These are phyloP conservation scores for Monochamus alternatus DNA, from an alignment of 2,888 invertebrate species.

Conservation along the genomic window DNA sequence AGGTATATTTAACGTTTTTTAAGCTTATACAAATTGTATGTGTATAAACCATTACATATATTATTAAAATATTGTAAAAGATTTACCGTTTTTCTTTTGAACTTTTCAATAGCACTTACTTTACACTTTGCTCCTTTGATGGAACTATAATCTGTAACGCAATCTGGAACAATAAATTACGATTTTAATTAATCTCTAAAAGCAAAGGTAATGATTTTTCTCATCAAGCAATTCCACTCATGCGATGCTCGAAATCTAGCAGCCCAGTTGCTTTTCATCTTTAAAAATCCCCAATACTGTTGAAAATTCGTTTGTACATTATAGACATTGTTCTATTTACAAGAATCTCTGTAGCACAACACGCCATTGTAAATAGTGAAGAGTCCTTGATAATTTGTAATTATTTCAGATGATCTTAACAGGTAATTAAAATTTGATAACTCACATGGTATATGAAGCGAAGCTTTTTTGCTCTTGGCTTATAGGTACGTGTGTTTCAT, in stretches of 20 bases:
- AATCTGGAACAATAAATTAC: conserved; percentile 27
- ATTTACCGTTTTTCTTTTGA: not conserved
- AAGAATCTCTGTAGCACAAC: not conserved
- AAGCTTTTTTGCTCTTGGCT: too few species aligned
- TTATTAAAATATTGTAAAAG: not conserved
- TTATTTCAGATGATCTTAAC: not conserved
- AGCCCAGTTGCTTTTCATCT: conserved; percentile 13
- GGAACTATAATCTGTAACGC: not conserved
- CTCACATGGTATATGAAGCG: too few species aligned
- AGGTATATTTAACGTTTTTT: too few species aligned
- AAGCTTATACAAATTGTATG: too few species aligned
- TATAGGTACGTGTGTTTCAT: too few species aligned
- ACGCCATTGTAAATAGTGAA: not conserved
- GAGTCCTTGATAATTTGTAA: not conserved
- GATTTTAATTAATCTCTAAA: conserved; percentile 36
- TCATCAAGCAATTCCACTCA: conserved; percentile 33
- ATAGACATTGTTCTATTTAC: conserved; percentile 1
- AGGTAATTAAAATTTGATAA: not conserved
- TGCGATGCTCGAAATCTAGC: conserved; percentile 16
- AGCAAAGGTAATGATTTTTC: conserved; percentile 33
- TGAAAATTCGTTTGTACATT: conserved; percentile 18
- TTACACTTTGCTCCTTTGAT: not conserved
- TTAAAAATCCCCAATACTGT: not conserved
- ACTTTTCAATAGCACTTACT: not conserved
- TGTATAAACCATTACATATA: too few species aligned